These are phyloP conservation scores for Thecocarcelia acutangulata DNA, from an alignment of 2,888 invertebrate species.

Conservation along the genomic window DNA sequence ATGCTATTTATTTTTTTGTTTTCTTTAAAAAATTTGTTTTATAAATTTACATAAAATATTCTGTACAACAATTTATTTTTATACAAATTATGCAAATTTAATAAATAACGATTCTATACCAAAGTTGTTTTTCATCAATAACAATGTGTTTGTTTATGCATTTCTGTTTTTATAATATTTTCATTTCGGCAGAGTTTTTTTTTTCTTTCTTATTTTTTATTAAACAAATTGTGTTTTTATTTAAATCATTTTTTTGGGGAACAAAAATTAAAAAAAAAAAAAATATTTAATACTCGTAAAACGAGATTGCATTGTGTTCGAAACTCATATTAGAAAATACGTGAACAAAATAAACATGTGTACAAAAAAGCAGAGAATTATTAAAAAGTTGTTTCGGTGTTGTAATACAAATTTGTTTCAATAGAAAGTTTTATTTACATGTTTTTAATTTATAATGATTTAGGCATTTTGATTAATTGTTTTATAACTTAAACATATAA, in stretches of 20 bases:
- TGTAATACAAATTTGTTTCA: conserved; percentile 10
- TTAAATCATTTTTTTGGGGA: conserved; percentile 4
- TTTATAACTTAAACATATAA: conserved; percentile 8
- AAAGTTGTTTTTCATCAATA: conserved; percentile 35
- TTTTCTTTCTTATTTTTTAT: too few relatives aligned
- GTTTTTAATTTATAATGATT: neutral
- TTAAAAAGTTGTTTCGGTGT: neutral
- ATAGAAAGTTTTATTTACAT: conserved; percentile 9
- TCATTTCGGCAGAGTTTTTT: conserved; percentile 7
- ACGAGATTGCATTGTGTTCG: conserved; percentile 34
- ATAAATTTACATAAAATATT: conserved; percentile 52
- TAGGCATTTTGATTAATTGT: conserved; percentile 23
- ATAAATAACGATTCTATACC: conserved; percentile 38
- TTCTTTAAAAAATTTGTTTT: neutral
- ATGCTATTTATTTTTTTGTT: neutral
- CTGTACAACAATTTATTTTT: conserved; percentile 28
- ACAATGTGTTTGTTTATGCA: conserved; percentile 21
- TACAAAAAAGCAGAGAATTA: neutral
- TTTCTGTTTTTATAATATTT: conserved; percentile 1
- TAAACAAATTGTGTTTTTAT: conserved; percentile 17
- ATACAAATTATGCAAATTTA: conserved; percentile 51
- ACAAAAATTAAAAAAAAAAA: neutral
- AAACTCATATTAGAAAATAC: neutral
- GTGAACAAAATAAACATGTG: too few relatives aligned
- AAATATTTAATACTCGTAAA: conserved; percentile 8